A percentile compares a stretch with the other conserved stretches of the same genome.
These are phyloP conservation scores for Carlito syrichta DNA, from an alignment of 2,113 vertebrate species.

Conservation along the genomic window DNA sequence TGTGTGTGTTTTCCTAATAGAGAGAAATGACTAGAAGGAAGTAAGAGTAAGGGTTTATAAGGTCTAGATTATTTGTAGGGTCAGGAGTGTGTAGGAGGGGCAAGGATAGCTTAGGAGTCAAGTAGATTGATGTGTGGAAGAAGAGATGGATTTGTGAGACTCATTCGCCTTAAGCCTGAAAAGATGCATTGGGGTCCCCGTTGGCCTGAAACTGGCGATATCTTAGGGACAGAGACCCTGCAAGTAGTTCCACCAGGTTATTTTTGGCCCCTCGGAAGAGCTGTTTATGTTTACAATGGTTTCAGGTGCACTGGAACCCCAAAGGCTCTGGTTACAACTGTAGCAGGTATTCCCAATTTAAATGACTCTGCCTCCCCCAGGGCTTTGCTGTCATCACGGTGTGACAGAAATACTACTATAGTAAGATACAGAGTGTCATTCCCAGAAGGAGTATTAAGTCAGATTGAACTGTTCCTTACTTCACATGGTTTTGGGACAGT, in stretches of 20 bases:
- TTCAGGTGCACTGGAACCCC: not conserved
- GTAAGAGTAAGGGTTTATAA: not conserved
- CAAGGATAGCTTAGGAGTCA: not conserved
- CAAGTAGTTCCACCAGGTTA: no score
- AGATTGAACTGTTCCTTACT: not conserved
- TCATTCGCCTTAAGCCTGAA: not conserved
- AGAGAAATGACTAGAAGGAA: not conserved
- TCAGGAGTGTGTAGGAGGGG: not conserved
- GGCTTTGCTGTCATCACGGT: no score
- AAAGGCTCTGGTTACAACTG: not conserved
- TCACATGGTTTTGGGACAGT: not conserved
- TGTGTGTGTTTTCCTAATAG: not conserved
- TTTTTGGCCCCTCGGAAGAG: not conserved
- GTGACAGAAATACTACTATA: not conserved
- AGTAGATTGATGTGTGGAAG: not conserved
- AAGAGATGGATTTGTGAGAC: not conserved
- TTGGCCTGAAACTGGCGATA: not conserved
- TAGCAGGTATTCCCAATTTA: not conserved
- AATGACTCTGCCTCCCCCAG: not conserved
- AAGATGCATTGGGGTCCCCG: not conserved
- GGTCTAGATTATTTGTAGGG: not conserved
- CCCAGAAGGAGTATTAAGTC: not conserved
- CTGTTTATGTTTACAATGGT: not conserved
- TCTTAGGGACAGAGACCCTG: not conserved
- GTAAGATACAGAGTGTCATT: no score